These are phyloP conservation scores for Diabrotica balteata DNA, from an alignment of 2,888 invertebrate species.

Conservation along the genomic window DNA sequence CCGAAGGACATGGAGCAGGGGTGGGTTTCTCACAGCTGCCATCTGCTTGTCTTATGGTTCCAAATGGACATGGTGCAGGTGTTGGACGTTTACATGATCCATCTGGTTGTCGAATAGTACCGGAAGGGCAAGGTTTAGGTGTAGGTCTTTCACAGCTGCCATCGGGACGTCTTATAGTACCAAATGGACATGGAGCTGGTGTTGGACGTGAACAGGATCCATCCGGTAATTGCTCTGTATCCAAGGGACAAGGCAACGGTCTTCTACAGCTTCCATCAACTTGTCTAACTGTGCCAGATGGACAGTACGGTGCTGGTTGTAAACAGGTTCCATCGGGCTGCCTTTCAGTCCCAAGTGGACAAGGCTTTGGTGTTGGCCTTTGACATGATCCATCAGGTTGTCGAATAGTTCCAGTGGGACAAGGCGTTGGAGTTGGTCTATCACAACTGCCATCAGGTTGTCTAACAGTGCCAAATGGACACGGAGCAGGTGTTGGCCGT, in stretches of 20 bases:
- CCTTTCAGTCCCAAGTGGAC: conserved; percentile 35
- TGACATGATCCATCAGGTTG: conserved; percentile 25
- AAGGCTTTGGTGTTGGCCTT: conserved; percentile 25
- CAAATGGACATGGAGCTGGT: conserved; percentile 9
- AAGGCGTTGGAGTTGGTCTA: conserved; percentile 14
- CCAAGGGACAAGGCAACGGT: conserved; percentile 16
- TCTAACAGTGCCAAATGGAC: conserved; percentile 25
- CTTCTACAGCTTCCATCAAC: conserved; percentile 18
- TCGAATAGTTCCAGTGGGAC: conserved; percentile 23
- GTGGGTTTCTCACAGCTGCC: conserved; percentile 26
- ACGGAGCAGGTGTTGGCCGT: conserved; percentile 16
- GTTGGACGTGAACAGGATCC: no score
- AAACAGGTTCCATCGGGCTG: conserved; percentile 25
- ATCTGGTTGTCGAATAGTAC: conserved; percentile 24
- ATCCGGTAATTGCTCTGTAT: not conserved
- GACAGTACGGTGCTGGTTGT: conserved; percentile 28
- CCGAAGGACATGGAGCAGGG: conserved; percentile 27
- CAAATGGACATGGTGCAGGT: conserved; percentile 32
- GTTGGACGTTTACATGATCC: conserved; percentile 27
- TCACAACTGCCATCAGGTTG: conserved; percentile 21
- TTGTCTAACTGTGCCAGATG: conserved; percentile 26
- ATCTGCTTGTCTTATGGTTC: conserved; percentile 31
- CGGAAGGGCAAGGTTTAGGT: conserved; percentile 25
- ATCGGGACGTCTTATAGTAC: conserved; percentile 19
- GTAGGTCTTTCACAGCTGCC: conserved; percentile 30